Conservation (phyloP, 2,113 vertebrate species). For the Nettapus auritus region DNA sequence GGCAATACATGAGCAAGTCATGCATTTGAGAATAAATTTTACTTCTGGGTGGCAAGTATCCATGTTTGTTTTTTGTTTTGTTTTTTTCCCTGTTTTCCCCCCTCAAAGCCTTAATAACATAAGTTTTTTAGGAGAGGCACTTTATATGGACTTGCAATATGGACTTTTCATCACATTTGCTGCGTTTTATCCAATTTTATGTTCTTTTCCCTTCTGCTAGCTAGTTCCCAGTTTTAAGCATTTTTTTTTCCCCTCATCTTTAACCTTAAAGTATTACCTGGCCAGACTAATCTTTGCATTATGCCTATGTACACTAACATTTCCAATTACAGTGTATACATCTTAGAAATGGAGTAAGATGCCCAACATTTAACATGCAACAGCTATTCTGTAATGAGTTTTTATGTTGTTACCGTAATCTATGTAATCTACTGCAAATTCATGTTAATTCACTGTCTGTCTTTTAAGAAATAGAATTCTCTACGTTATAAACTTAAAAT, state of each 20-base stretch:
- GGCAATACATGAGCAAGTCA: background rate
- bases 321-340: accelerated
- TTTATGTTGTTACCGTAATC: background rate
- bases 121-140: background rate
- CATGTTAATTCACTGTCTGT: background rate
- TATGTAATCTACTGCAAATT: background rate
- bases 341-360: background rate
- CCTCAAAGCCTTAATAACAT: background rate
- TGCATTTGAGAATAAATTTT: background rate
- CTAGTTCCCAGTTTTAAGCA: background rate
- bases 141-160: background rate
- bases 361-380: background rate
- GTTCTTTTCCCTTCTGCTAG: background rate
- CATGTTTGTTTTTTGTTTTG: background rate
- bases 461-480: too few species aligned
- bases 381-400: background rate
- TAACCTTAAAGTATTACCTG: background rate
- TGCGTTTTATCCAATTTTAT: background rate
- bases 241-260: background rate
- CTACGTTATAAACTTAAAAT: too few species aligned
- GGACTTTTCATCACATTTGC: background rate
- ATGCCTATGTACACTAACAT: background rate
- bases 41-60: background rate
- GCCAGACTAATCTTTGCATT: background rate
- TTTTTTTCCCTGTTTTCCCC: background rate